Evolutionary conservation across 2,113 vertebrate species (phyloP).

Genomic region (Macrotus californicus): DNA sequence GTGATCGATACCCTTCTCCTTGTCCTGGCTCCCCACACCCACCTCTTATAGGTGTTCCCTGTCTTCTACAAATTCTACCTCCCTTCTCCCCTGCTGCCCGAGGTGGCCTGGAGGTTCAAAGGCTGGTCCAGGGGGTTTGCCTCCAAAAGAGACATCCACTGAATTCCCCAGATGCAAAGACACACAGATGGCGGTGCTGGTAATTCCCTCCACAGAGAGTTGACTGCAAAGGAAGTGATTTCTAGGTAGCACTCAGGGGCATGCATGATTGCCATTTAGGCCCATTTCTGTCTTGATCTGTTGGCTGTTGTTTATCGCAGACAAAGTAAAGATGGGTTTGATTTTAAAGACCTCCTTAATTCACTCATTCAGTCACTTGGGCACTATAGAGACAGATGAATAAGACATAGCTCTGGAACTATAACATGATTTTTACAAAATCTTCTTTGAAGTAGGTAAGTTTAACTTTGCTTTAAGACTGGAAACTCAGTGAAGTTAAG

Average conservation of each 20-base stretch:
- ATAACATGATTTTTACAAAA: not conserved
- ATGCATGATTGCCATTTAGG: not conserved
- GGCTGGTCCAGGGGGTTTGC: not conserved
- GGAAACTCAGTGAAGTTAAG: not conserved
- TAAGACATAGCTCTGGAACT: not conserved
- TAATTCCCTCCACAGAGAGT: not conserved
- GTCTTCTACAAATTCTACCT: not conserved
- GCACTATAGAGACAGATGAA: not conserved
- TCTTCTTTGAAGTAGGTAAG: not conserved
- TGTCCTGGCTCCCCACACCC: not conserved
- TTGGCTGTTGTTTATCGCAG: not conserved
- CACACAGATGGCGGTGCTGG: too few relatives aligned
- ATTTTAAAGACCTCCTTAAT: not conserved
- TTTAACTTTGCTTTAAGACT: not conserved
- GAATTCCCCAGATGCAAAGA: not conserved
- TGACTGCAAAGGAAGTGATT: not conserved
- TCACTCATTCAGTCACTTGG: not conserved
- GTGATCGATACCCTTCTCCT: not conserved
- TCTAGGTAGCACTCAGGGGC: not conserved
- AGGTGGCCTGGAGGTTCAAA: not conserved
- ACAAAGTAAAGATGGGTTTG: not conserved
- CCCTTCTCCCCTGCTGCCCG: fast-evolving
- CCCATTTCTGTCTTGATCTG: not conserved
- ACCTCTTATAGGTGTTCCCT: not conserved
- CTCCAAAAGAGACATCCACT: not conserved